A percentile compares a stretch with the other conserved stretches of the same genome.
phyloP scores from a whole-genome alignment of 2,888 invertebrate species.

The Choreutis nemorana region DNA sequence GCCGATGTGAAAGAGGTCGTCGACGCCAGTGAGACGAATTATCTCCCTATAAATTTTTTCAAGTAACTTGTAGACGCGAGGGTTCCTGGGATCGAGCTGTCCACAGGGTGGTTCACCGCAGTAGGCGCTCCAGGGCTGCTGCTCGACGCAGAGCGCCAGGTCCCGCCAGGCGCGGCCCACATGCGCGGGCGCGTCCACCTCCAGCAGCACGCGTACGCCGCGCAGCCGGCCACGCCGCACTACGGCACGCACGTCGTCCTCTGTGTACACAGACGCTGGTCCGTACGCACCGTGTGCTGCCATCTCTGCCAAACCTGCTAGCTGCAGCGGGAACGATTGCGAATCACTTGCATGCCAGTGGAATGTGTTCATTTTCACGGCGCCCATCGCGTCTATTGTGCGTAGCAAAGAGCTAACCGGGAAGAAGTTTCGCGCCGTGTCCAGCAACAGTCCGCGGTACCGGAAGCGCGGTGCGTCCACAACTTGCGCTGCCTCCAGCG shows the following conservation, averaged over 20 bases:
- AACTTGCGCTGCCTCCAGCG: slow-evolving; percentile 71
- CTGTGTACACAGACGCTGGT: slow-evolving; percentile 77
- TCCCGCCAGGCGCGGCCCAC: slow-evolving; percentile 88
- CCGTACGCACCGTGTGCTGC: slow-evolving; percentile 87
- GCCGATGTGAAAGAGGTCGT: slow-evolving; percentile 85
- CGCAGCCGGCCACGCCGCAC: slow-evolving; percentile 80
- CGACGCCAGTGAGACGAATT: slow-evolving; percentile 75
- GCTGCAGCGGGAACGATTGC: slow-evolving; percentile 89
- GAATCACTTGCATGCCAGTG: slow-evolving; percentile 95
- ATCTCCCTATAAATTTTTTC: slow-evolving; percentile 80
- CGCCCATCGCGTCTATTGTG: slow-evolving; percentile 87
- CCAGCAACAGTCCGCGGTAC: slow-evolving; percentile 88
- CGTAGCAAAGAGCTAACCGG: slow-evolving; percentile 74
- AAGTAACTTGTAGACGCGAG: slow-evolving; percentile 76
- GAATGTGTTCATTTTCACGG: slow-evolving; percentile 89
- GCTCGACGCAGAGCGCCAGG: slow-evolving; percentile 84
- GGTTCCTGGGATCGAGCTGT: slow-evolving; percentile 83
- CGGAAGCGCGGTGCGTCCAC: slow-evolving; percentile 79
- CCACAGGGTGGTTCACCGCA: slow-evolving; percentile 90
- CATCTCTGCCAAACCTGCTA: slow-evolving; percentile 78
- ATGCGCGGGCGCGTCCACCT: slow-evolving; percentile 92
- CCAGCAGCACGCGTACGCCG: slow-evolving; percentile 86
- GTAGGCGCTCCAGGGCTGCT: slow-evolving; percentile 80
- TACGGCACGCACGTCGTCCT: slow-evolving; percentile 74
- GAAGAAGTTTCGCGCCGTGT: slow-evolving; percentile 91